phyloP scores from a whole-genome alignment of 2,888 invertebrate species.

The Sympetrum striolatum region DNA sequence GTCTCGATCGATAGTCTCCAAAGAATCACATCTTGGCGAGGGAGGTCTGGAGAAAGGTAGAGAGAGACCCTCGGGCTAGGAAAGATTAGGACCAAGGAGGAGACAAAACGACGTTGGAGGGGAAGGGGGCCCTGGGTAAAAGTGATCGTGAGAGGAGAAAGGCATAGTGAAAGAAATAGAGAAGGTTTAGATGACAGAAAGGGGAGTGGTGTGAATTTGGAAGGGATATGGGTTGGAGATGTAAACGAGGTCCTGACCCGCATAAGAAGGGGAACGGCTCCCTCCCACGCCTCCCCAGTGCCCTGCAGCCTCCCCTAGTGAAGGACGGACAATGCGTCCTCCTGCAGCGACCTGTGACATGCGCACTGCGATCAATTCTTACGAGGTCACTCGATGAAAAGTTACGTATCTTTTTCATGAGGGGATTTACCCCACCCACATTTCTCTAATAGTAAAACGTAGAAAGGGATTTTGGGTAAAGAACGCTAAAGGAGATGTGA shows the following conservation, averaged over 20 bases:
- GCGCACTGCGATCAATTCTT: not conserved
- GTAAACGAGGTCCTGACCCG: constrained; percentile 24
- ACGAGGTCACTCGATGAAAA: constrained; percentile 22
- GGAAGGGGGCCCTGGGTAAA: not conserved
- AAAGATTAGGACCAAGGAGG: no score
- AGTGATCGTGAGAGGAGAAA: not conserved
- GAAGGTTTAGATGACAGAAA: not conserved
- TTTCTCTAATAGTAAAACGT: not conserved
- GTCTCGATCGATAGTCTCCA: no score
- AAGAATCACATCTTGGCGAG: no score
- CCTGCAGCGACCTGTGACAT: constrained; percentile 17
- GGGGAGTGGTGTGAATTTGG: not conserved
- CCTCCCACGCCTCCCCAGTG: not conserved
- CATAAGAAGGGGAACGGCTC: not conserved
- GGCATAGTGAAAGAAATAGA: not conserved
- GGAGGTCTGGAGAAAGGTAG: no score
- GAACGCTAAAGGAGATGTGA: no score
- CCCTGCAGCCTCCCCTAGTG: not conserved
- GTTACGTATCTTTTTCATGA: not conserved
- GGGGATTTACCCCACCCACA: not conserved
- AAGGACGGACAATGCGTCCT: not conserved
- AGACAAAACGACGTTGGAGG: not conserved
- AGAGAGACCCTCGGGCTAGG: no score
- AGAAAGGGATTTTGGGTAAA: no score
- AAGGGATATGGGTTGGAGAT: not conserved